Conservation (phyloP, 2,888 invertebrate species). For the Xanthia togata region DNA sequence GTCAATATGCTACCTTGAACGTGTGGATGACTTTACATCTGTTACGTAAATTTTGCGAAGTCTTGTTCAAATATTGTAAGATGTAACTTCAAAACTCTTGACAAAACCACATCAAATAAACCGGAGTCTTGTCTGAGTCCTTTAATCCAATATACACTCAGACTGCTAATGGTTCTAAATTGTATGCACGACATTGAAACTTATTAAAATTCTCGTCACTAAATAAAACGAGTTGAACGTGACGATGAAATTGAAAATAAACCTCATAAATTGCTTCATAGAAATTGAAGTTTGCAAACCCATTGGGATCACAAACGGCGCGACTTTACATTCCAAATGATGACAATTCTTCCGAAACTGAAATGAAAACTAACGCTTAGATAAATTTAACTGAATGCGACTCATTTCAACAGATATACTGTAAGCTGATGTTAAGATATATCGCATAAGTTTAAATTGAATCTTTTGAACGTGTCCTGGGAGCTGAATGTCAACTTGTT, state of each 20-base stretch:
- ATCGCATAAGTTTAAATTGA: conserved; percentile 40
- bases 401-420: neutral
- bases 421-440: conserved; percentile 4
- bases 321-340: conserved; percentile 13
- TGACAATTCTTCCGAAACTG: neutral
- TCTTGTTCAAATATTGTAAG: neutral
- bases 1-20: neutral
- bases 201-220: conserved; percentile 18
- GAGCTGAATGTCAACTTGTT: neutral
- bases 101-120: conserved; percentile 3
- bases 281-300: conserved; percentile 14
- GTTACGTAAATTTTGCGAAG: neutral
- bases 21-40: too few relatives aligned
- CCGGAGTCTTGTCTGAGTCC: neutral
- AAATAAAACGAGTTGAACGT: neutral
- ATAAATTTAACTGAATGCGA: neutral
- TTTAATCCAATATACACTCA: neutral
- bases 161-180: neutral
- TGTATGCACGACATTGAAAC: neutral
- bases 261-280: conserved; percentile 3
- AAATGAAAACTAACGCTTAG: conserved; percentile 12
- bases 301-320: neutral
- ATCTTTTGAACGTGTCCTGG: conserved; percentile 27
- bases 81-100: neutral
- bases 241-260: conserved; percentile 1